Base-by-base conservation (phyloP, 2,797 vertebrate genomes). In the Tiaroga cobitis region DNA sequence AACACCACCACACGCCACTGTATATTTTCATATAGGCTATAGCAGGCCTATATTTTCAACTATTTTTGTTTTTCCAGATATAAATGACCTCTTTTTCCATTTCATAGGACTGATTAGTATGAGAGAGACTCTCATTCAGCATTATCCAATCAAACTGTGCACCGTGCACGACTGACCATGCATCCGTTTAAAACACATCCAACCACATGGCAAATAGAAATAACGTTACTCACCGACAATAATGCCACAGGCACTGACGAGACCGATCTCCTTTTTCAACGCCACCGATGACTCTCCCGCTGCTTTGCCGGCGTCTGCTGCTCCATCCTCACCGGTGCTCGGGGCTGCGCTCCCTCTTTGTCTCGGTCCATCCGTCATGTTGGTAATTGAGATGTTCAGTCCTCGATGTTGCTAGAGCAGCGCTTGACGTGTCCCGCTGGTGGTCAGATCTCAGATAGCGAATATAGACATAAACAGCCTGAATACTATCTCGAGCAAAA, bases 171-270 rank as follows among this genome's bases (percentile, higher is more conserved):
- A 32, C 10, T 24, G 24, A 26, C 54, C 34, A 26, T 77, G 24
- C 76, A 76, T 73, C 46, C 16, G 18, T 34, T 10, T 21, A 51
- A 43, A 5, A 2, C 10, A 0, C 9, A 26, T 15, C 24, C 5
- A 49, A 61, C 16, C 26, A 32, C 16, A 67, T 68, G 78, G 61
- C 39, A 29, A 43, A 5, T 2, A 32, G n/a, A 1, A 32, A 46
- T 39, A n/a, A n/a, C n/a, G n/a, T n/a, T n/a, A 94, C 97, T 97
- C 63, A 98, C 97, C 97, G n/a, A 98, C 95, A 26, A 98, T 98
- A 81, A 98, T 98, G 1, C 97, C 97, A 74, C 97, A 98, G 16
- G 96, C 97, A 87, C 97, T 98, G 85, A 97, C 95, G 15, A 98
- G 95, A 37, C 97, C 97, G 80, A 98, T 98, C 86, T 98, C 96